These are phyloP conservation scores for Eurois occulta DNA, from an alignment of 2,888 invertebrate species.

Conservation along the genomic window DNA sequence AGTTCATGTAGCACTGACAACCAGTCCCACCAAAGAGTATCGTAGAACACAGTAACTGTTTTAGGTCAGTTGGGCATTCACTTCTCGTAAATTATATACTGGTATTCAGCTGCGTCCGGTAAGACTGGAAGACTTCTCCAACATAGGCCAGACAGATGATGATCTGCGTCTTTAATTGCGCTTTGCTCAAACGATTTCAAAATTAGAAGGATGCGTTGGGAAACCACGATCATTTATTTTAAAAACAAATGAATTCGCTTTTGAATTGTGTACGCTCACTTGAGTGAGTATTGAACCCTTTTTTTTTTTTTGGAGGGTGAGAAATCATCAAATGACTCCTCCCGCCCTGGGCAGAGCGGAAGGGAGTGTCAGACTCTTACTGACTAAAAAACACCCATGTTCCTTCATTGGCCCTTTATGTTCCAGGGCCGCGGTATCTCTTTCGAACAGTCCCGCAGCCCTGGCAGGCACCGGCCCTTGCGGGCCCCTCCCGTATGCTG, in stretches of 20 bases:
- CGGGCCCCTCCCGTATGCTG: no score
- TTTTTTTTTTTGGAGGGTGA: no score
- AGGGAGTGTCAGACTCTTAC: no score
- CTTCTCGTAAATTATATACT: not conserved
- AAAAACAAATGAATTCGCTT: slow-evolving; percentile 1
- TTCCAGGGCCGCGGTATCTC: no score
- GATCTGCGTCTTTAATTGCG: no score
- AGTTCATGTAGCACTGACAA: not conserved
- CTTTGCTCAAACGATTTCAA: not conserved
- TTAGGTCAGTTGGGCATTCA: not conserved
- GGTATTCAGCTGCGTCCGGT: not conserved
- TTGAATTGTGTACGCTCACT: not conserved
- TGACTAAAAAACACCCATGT: no score
- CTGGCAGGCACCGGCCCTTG: no score
- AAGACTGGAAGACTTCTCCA: not conserved
- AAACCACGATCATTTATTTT: not conserved
- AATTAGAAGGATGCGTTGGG: not conserved
- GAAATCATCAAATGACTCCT: no score
- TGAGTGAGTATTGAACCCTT: not conserved
- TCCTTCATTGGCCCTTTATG: no score
- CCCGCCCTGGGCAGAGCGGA: no score
- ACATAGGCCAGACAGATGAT: not conserved
- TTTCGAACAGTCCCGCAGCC: no score
- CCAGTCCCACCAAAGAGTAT: not conserved
- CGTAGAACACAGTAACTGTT: not conserved